phyloP scores from a whole-genome alignment of 2,113 vertebrate genomes.

The Tor tambroides region DNA sequence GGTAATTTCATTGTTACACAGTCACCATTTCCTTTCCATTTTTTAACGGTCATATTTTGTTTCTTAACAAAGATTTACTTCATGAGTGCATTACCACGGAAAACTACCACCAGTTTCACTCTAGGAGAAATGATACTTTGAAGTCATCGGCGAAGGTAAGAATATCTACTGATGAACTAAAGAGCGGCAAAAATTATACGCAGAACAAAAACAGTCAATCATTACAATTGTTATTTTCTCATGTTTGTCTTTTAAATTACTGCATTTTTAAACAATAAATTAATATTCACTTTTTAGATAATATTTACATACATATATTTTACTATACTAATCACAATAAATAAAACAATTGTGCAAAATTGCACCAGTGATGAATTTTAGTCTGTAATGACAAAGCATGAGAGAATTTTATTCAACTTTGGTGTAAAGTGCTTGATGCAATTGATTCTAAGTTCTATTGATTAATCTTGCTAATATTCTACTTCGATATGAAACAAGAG shows the following conservation, averaged over 20 bases:
- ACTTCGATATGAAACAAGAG: not conserved
- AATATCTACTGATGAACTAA: not conserved
- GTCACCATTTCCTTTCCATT: not conserved
- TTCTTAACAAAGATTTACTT: conserved; percentile 20
- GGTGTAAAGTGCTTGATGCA: not conserved
- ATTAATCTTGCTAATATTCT: not conserved
- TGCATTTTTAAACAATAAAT: not conserved
- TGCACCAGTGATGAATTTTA: not conserved
- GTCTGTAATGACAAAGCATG: not conserved
- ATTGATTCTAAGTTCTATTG: not conserved
- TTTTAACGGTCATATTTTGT: conserved; percentile 16
- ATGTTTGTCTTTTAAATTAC: not conserved
- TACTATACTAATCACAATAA: too few relatives aligned
- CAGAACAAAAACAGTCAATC: not conserved
- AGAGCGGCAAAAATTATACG: not conserved
- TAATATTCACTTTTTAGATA: not conserved
- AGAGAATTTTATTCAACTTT: not conserved
- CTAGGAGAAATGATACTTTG: not conserved
- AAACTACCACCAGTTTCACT: not conserved
- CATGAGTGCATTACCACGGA: not conserved
- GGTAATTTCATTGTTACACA: not conserved
- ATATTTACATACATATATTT: not conserved
- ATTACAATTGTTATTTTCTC: not conserved
- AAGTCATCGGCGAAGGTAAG: conserved; percentile 21
- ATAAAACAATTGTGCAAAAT: too few relatives aligned